Conservation (phyloP, 2,113 vertebrate genomes). For the Ophthalmolycus amberensis region DNA sequence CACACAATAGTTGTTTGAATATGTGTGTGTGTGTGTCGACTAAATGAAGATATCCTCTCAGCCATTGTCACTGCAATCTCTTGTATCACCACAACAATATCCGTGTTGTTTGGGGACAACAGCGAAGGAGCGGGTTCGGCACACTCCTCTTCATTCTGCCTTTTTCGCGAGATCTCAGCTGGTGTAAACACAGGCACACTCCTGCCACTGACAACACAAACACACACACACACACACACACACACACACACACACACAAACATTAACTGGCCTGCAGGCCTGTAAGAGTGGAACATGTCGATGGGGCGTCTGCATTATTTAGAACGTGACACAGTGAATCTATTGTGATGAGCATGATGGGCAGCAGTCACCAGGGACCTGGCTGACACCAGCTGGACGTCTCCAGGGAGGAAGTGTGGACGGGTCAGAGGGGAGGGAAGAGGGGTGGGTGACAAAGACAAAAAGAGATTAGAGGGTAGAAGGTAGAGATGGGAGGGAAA, state of each 20-base stretch:
- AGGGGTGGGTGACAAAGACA: neutral
- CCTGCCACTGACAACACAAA: slow-evolving; percentile 36
- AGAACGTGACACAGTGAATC: slow-evolving; percentile 61
- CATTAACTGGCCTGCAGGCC: slow-evolving; percentile 47
- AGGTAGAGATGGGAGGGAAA: neutral
- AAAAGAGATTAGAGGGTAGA: neutral
- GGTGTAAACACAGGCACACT: slow-evolving; percentile 80
- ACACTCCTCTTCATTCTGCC: slow-evolving; percentile 66
- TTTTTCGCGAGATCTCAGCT: slow-evolving; percentile 68
- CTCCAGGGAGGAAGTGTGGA: slow-evolving; percentile 14
- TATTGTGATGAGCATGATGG: slow-evolving; percentile 58
- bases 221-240: slow-evolving; percentile 26
- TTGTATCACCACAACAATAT: slow-evolving; percentile 75
- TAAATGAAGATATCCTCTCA: slow-evolving; percentile 48
- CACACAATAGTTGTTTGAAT: slow-evolving; percentile 25
- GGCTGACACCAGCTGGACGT: slow-evolving; percentile 38
- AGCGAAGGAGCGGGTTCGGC: slow-evolving; percentile 67
- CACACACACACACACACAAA: slow-evolving; percentile 23
- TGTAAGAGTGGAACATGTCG: slow-evolving; percentile 41
- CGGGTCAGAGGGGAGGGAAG: neutral
- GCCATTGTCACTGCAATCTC: slow-evolving; percentile 63
- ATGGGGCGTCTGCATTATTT: slow-evolving; percentile 65
- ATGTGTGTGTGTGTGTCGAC: slow-evolving; percentile 35
- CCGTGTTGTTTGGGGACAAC: slow-evolving; percentile 81
- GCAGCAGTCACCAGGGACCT: slow-evolving; percentile 31